Evolutionary conservation across 2,797 vertebrate species (phyloP), one percentile per base, ranked within the genome.

Genomic region (Danio jaintianensis): DNA sequence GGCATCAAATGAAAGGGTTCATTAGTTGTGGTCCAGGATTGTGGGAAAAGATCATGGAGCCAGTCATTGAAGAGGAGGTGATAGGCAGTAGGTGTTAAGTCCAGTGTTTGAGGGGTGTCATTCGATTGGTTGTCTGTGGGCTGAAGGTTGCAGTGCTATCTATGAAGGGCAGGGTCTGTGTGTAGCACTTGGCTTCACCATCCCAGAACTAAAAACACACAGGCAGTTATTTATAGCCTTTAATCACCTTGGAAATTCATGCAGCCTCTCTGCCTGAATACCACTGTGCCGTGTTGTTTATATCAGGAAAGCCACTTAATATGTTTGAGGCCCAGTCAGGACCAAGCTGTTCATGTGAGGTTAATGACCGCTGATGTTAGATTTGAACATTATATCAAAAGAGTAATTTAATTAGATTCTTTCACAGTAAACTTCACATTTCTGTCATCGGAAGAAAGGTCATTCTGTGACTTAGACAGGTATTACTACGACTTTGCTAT

Each of bases 201-300:
- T 85, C 83, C 81, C 75, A 29, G 80, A 87, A 88, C 82, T 82
- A 69, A 81, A 87, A 89, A 88, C 80, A 88, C 86, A 90, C 88
- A 89, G 84, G 42, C 68, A 78, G 86, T 79, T 94, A 95, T 91
- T 90, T 93, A 93, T 94, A 94, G 91, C 86, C 81, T 89, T 90
- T 92, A 94, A 94, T 95, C 93, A 92, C 90, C 89, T 84, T 86
- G 92, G 92, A 92, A 90, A 91, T 92, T 93, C 90, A 92, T 91
- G 91, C 90, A 88, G 86, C 87, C 86, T 83, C 88, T 87, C 87
- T 87, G 91, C 88, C 89, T 85, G 83, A 91, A 93, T 93, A 90
- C 92, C 90, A 92, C 88, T 61, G 87, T 47, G 85, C 85, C 85
- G 87, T 87, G 88, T 85, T 92, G 89, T 91, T 91, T 92, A 93